Base-by-base conservation (phyloP, 2,797 vertebrate genomes). In the Meriones psammophilus region DNA sequence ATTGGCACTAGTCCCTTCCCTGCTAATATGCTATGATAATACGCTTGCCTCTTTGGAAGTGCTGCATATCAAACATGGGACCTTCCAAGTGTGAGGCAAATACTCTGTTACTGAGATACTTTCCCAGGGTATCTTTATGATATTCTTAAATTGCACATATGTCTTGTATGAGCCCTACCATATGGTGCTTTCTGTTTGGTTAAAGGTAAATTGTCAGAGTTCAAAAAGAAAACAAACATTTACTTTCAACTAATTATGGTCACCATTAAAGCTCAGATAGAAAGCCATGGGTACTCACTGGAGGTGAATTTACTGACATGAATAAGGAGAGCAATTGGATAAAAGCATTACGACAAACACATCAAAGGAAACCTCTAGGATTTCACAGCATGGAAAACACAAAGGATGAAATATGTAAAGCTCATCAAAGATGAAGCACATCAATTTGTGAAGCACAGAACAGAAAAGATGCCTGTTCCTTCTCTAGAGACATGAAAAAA, bases 291-390 rank as follows among this genome's bases (percentile, higher is more conserved):
- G 46, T 50, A 64, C 36, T 62, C 33, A 26, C 68, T 12, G 28
- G 76, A 54, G 30, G 33, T 9, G 33, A 62, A 54, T 3, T 66
- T 66, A 81, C 1, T 42, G 42, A 91, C 56, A 68, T 62, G 89
- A 74, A 62, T 73, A 10, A 92, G 68, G n/a, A 89, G 90, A 90
- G 62, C 8, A 36, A 33, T 0, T 62, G 62, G 30, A 89, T 58
- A n/a, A 94, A 94, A 92, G 87, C 33, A 6, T 88, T 68, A 86
- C 87, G 79, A 88, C 56, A 12, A 58, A 36, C 20, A 50, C 5
- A 64, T n/a, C 80, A 78, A 87, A 71, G 46, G 50, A 81, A 92
- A 88, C 73, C 80, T 96, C 28, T 22, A 66, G 54, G 79, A 39
- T 71, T 69, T 79, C 39, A 78, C 8, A 88, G 73, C 54, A 66